Evolutionary conservation across 2,888 invertebrate genomes (phyloP), one percentile per base, ranked within the genome.

Genomic region (Drosophila ustulata): DNA sequence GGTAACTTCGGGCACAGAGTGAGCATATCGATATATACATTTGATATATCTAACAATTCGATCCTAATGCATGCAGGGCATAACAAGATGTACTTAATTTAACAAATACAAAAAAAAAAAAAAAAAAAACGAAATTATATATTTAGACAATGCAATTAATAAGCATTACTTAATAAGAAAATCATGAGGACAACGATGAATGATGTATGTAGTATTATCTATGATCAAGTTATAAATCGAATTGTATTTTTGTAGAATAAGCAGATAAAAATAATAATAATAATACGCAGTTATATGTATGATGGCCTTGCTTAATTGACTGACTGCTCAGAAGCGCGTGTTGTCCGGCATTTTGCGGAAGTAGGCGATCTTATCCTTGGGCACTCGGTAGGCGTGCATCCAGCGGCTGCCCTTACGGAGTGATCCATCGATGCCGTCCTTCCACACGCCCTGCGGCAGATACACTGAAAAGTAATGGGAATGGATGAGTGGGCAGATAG

Each of bases 371-470:
- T 96, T 95, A 79, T 96, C 94, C 58, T 95, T 94, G 8, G 96
- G 95, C 8, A 97, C 97, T 81, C 94, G 94, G 91, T 98, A 97
- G 87, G 96, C 96, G 90, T 97, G 97, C 90, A 98, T 96, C 98
- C 97, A 98, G 70, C 97, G 94, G 76, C 95, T 97, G 1, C 98
- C 98, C 88, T 97, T 97, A 37, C 97, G 94, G 45, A 96, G 93
- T 26, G 96, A 97, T 0, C 96, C 96, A 90, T 97, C 97, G 79
- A 97, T 96, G 11, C 97, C 97, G 89, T 98, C 98, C 88, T 96
- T 96, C 98, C 98, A 98, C 0, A 97, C 96, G 0, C 98, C 99
- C 28, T 96, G 96, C 0, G 98, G 98, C 30, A 98, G 93, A 90
- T 98, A 98, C 64, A 98, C 96, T 94, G 90, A 66, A 63, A 4